Percentiles rank a stretch among this genome's conserved stretches.
These are phyloP conservation scores for Nothoprocta pentlandii DNA, from an alignment of 2,113 vertebrate species.

Conservation along the genomic window DNA sequence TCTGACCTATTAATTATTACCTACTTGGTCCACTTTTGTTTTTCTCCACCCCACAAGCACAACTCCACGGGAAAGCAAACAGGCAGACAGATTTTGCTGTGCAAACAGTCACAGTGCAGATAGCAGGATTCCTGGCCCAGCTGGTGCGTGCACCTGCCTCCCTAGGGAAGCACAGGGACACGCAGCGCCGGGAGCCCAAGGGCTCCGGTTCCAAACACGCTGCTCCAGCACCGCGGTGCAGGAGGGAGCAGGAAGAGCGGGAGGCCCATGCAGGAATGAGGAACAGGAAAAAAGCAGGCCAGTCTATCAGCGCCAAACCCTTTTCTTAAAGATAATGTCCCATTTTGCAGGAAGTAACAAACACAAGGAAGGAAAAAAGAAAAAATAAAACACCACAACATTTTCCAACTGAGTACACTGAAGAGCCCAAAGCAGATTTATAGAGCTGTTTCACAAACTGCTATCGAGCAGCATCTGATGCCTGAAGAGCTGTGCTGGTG, in stretches of 20 bases:
- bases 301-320: constrained; percentile 22
- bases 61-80: background rate
- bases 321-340: background rate
- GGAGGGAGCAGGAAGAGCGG: constrained; percentile 2
- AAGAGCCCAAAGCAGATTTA: background rate
- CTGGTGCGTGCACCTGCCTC: background rate
- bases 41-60: background rate
- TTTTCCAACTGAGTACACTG: background rate
- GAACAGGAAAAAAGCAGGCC: constrained; percentile 64
- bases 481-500: no score
- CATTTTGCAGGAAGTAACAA: background rate
- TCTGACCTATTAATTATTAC: background rate
- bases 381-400: background rate
- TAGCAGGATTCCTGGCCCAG: fast-evolving
- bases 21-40: background rate
- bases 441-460: background rate
- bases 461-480: background rate
- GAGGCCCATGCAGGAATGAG: constrained; percentile 50
- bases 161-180: background rate
- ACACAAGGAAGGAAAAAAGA: background rate
- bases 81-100: background rate
- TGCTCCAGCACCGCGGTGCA: background rate
- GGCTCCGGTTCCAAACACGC: background rate
- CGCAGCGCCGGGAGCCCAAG: background rate
- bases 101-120: background rate